phyloP scores from a whole-genome alignment of 2,888 invertebrate genomes.

The Pherbina coryleti region DNA sequence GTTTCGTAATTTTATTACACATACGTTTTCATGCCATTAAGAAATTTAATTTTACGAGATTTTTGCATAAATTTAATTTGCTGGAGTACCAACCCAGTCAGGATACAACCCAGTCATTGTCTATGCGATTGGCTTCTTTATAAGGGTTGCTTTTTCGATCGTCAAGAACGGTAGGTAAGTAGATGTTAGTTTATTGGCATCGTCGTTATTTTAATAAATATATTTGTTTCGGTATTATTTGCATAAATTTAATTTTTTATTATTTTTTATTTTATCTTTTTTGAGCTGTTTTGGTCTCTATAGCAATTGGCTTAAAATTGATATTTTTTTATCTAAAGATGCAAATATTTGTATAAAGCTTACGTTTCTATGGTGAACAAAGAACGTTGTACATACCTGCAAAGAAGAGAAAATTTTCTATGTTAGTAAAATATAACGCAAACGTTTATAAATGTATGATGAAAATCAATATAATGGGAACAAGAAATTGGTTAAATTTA shows the following conservation, averaged over 20 bases:
- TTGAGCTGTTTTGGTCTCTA: no score
- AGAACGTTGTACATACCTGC: no score
- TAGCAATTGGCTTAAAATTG: no score
- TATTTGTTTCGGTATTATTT: background rate
- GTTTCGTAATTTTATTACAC: slow-evolving; percentile 17
- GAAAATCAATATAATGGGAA: no score
- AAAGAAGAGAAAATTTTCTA: no score
- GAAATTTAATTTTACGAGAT: slow-evolving; percentile 35
- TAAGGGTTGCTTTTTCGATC: background rate
- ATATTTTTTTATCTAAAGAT: no score
- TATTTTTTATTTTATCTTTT: no score
- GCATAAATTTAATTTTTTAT: background rate
- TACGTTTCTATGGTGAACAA: no score
- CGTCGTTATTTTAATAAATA: background rate
- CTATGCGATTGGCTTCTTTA: background rate
- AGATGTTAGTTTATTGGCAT: background rate
- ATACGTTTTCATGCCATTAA: slow-evolving; percentile 23
- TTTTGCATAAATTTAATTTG: slow-evolving; percentile 25
- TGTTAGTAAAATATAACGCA: no score
- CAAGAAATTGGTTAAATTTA: no score
- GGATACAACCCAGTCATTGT: background rate
- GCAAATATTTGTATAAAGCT: no score
- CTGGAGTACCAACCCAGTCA: background rate
- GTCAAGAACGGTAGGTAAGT: background rate
- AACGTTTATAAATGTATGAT: no score